phyloP scores from a whole-genome alignment of 1,140 invertebrate species.

The Drosophila dunni region DNA sequence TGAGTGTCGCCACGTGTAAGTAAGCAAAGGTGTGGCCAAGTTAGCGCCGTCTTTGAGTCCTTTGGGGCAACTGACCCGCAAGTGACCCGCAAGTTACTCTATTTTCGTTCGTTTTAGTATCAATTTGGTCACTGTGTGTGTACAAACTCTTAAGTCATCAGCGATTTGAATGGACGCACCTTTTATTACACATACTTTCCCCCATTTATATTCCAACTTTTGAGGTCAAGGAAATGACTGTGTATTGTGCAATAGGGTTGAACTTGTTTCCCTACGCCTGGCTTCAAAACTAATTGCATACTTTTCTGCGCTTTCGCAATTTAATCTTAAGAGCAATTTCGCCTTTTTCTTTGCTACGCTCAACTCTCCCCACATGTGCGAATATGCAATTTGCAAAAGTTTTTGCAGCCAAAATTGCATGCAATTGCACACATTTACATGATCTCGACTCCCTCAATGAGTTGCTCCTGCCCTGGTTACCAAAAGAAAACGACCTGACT shows the following conservation, averaged over 20 bases:
- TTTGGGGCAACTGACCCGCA: conserved; percentile 53
- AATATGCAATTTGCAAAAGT: conserved; percentile 72
- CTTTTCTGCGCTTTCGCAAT: conserved; percentile 48
- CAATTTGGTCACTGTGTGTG: conserved; percentile 63
- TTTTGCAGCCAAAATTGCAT: conserved; percentile 71
- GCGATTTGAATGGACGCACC: conserved; percentile 46
- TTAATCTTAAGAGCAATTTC: conserved; percentile 79
- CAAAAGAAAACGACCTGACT: conserved; percentile 37
- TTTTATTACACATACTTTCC: conserved; percentile 18
- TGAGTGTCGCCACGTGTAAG: conserved; percentile 53
- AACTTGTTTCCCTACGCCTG: conserved; percentile 28
- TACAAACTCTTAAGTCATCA: conserved; percentile 72
- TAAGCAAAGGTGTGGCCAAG: conserved; percentile 75
- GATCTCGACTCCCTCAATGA: conserved; percentile 26
- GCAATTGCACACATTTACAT: conserved; percentile 70
- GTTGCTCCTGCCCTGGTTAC: conserved; percentile 9
- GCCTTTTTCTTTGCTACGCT: conserved; percentile 49
- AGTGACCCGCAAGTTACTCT: conserved; percentile 13
- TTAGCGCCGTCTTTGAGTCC: conserved; percentile 64
- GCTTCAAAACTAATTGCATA: conserved; percentile 62
- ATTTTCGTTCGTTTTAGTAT: conserved; percentile 64
- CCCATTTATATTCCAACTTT: conserved; percentile 25
- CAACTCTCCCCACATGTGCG: background rate
- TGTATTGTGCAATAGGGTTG: conserved; percentile 7
- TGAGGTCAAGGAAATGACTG: conserved; percentile 74